Evolutionary conservation across 1,140 invertebrate genomes (phyloP).

Genomic region (Hormaphis cornu): DNA sequence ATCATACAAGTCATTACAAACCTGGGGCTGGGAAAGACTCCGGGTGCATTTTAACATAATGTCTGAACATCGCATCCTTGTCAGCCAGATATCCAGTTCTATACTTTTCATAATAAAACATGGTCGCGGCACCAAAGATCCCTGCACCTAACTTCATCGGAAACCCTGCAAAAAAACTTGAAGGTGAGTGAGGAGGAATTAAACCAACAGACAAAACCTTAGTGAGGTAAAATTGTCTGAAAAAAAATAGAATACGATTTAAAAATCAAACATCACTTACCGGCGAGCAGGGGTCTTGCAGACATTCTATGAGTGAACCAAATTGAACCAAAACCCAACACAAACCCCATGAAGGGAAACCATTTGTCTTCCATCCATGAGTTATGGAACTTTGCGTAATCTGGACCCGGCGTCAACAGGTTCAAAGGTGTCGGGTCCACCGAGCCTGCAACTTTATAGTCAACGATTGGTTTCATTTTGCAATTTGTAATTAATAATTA

Average conservation of each 20-base stretch:
- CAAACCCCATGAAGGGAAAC: conserved; percentile 18
- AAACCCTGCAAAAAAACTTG: conserved; percentile 4
- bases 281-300: background rate
- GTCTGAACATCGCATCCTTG: conserved; percentile 54
- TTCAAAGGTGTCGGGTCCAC: background rate
- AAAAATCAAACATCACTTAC: background rate
- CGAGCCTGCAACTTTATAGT: background rate
- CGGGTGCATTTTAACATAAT: conserved; percentile 60
- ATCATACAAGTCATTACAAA: too few relatives aligned
- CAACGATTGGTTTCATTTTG: conserved; percentile 17
- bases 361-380: conserved; percentile 25
- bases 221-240: too few relatives aligned
- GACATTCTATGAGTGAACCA: background rate
- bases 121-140: background rate
- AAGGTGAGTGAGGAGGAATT: too few relatives aligned
- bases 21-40: conserved; percentile 57
- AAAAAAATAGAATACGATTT: too few relatives aligned
- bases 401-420: background rate
- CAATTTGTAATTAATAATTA: too few relatives aligned
- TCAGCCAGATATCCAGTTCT: conserved; percentile 45
- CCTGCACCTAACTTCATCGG: background rate
- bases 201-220: too few relatives aligned
- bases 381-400: conserved; percentile 1
- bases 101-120: conserved; percentile 2
- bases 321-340: background rate